Evolutionary conservation across 2,888 invertebrate genomes (phyloP), one percentile per base, ranked within the genome.

Genomic region (Melitaea athalia): DNA sequence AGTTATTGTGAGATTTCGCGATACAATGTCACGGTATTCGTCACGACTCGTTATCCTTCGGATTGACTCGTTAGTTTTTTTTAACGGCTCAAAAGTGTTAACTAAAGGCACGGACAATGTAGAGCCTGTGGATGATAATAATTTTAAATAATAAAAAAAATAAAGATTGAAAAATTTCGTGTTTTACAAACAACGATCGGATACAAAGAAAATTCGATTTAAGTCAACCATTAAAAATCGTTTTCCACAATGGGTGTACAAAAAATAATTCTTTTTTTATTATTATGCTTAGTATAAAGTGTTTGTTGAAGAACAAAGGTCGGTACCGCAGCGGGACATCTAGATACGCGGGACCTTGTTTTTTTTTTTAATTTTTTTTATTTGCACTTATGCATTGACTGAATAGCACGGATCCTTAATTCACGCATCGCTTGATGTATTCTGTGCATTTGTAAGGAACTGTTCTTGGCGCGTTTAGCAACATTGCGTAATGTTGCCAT

Each of bases 281-380:
- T 17, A 14, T 38, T 38, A 7, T 38, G 8, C 38, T 5, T 38
- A 38, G 38, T 38, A 38, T 63, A 63, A 89, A 90, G 88, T 91
- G 89, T 92, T 92, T 92, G 91, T 92, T 85, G 87, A 91, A 91
- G 92, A 91, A 92, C 91, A 92, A 91, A 87, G 82, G 77, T 78
- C 80, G 74, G 80, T 77, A 88, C 92, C 92, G 78, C 92, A 92
- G 92, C 92, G 91, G 92, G 92, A 82, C 85, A 89, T 88, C 91
- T 87, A 89, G 89, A 89, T 89, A 87, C 86, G 83, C 81, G 53
- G 53, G 17, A 79, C 79, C 81, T 79, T 83, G 79, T 83, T 84
- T 89, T 88, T 90, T 89, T 84, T 88, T 86, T 80, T n/a, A n/a
- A 80, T 70, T 83, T 86, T 85, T 85, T 84, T 85, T 87, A 85